These are phyloP conservation scores for Arvicanthis niloticus DNA, from an alignment of 2,113 vertebrate genomes.

Conservation along the genomic window DNA sequence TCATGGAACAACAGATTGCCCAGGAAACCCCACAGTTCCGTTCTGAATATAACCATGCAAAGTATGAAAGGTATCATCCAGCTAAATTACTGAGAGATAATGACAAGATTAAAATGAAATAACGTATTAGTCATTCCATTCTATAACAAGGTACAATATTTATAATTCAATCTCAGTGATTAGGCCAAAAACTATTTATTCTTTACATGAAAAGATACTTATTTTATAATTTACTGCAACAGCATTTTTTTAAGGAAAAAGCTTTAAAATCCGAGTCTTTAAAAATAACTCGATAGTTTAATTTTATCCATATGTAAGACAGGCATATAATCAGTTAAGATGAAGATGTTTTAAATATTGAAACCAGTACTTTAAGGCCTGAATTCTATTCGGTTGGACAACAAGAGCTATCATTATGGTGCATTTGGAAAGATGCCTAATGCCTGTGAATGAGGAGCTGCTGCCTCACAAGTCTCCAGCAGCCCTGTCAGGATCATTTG, in stretches of 20 bases:
- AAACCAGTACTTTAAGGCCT: background rate
- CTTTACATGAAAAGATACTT: slow-evolving; percentile 13
- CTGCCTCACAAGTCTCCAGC: background rate
- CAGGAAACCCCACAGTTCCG: background rate
- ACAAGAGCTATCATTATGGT: background rate
- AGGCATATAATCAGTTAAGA: slow-evolving; percentile 23
- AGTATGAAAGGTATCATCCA: background rate
- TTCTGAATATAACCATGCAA: background rate
- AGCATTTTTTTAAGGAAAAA: slow-evolving; percentile 20
- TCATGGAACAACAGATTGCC: background rate
- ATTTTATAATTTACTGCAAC: slow-evolving; percentile 44
- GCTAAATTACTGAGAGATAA: background rate
- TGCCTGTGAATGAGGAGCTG: background rate
- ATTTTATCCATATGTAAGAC: background rate
- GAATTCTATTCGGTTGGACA: slow-evolving; percentile 37
- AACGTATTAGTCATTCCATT: background rate
- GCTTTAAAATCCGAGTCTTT: background rate
- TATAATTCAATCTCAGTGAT: slow-evolving; percentile 16
- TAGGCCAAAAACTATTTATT: background rate
- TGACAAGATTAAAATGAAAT: slow-evolving; percentile 10
- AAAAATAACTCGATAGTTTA: background rate
- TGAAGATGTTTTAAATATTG: background rate
- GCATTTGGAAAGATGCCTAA: slow-evolving; percentile 23
- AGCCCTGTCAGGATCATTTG: background rate
- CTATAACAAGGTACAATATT: background rate